Base-by-base conservation (phyloP, 2,113 vertebrate genomes). In the Apeltes quadracus region DNA sequence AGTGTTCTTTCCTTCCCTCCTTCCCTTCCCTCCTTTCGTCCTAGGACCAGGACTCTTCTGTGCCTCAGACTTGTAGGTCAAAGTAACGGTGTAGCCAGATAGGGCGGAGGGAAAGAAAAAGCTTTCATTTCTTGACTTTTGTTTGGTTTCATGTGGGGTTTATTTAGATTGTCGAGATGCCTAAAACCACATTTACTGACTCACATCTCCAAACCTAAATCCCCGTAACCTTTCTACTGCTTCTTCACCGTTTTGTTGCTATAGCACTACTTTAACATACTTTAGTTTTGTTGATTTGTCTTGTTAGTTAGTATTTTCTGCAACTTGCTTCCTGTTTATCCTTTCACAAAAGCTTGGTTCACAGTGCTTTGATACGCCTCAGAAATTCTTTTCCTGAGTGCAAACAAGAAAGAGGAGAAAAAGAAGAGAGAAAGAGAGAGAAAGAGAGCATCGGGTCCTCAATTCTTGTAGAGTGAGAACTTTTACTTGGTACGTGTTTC, bases 141-240 rank as follows among this genome's bases (percentile, higher is more conserved):
- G 34, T 84, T 79, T 46, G 64, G 23, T 75, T 78, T 84, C 69
- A 56, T 70, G 32, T 72, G 54, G 71, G 6, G 20, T n/a, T 29
- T 67, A 78, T 71, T 75, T 86, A 89, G 84, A 84, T 56, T 36
- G 43, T 86, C 61, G 81, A 87, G 78, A 63, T 23, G 58, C 48
- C 71, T n/a, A 9, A 36, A 65, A 34, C 43, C 58, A 10, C 61
- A 55, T 72, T 0, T 63, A 58, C 32, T 44, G 27, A 15, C 61
- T 69, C 61, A 53, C 12, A 58, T 65, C 73, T 71, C 3, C 16
- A 22, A 27, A 58, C 50, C 65, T 75, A 58, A 13, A 51, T n/a
- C 59, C 69, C 69, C 32, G 18, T 61, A 41, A 3, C 10, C 41
- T 59, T 66, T 48, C 64, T 11, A 7, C 41, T 27, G 27, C 22